Conservation (phyloP, 2,113 vertebrate species). For the Antigone vipio region DNA sequence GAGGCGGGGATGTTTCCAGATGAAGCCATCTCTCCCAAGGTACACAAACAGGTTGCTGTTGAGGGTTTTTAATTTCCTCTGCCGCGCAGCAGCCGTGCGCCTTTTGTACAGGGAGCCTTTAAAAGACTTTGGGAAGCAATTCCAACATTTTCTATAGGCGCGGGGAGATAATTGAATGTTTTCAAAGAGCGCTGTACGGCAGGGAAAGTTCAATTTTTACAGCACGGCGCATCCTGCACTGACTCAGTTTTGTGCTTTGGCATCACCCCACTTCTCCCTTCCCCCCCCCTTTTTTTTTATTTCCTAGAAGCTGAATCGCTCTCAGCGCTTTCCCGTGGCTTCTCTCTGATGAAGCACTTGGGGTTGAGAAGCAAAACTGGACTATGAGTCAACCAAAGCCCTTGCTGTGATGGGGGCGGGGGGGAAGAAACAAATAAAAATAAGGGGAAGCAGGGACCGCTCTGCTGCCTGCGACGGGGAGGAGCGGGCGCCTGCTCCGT, state of each 20-base stretch:
- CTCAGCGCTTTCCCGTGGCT: not conserved
- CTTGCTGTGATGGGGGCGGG: not conserved
- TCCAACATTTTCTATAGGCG: conserved; percentile 65
- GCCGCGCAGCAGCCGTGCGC: not conserved
- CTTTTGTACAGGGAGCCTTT: conserved; percentile 48
- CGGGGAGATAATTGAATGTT: conserved; percentile 70
- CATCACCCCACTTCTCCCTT: not conserved
- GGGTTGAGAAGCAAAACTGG: conserved; percentile 25
- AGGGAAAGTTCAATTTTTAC: conserved; percentile 63
- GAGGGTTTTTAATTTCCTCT: conserved; percentile 10
- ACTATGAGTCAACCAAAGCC: conserved; percentile 9
- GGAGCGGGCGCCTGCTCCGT: not conserved
- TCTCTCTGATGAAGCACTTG: conserved; percentile 46
- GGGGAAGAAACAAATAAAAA: not conserved
- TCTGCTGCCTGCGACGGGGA: not conserved
- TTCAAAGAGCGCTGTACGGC: conserved; percentile 60
- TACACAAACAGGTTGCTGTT: conserved; percentile 36
- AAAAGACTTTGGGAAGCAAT: conserved; percentile 72
- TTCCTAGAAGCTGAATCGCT: not conserved
- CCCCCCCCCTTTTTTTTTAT: not conserved
- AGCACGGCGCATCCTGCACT: not conserved
- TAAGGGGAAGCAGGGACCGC: not conserved
- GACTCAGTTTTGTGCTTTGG: not conserved
- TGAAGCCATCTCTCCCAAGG: not conserved
- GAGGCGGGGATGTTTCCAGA: not conserved